phyloP scores from a whole-genome alignment of 1,140 invertebrate species.

The Eriocheir sinensis region DNA sequence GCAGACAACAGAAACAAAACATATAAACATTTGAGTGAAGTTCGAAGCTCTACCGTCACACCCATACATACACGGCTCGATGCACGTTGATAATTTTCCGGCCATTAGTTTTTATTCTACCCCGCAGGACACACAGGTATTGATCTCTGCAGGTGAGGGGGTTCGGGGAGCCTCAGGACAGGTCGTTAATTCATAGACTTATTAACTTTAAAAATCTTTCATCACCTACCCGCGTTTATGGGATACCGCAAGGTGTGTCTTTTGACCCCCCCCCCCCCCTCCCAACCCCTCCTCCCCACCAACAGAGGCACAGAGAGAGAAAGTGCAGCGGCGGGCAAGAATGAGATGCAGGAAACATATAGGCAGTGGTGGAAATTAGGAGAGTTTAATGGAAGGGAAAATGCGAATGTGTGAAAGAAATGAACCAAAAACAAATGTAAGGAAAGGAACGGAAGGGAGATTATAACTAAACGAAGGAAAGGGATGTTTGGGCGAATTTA shows the following conservation, averaged over 20 bases:
- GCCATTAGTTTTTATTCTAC: too few relatives aligned
- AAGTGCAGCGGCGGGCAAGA: background rate
- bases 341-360: too few relatives aligned
- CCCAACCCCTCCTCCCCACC: background rate
- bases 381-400: background rate
- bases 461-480: too few relatives aligned
- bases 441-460: too few relatives aligned
- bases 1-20: too few relatives aligned
- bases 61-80: too few relatives aligned
- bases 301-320: background rate
- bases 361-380: background rate
- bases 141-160: background rate
- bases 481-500: too few relatives aligned
- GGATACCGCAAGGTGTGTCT: background rate
- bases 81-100: too few relatives aligned
- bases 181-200: background rate
- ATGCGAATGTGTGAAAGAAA: too few relatives aligned
- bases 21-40: too few relatives aligned
- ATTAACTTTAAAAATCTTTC: conserved; percentile 18
- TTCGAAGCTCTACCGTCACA: too few relatives aligned
- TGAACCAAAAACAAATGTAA: too few relatives aligned
- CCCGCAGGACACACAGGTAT: background rate
- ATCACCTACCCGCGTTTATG: background rate
- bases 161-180: background rate
- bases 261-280: background rate